Evolutionary conservation across 64 coral and sea anemone species (phyloP).

Genomic region (Actinia equina): DNA sequence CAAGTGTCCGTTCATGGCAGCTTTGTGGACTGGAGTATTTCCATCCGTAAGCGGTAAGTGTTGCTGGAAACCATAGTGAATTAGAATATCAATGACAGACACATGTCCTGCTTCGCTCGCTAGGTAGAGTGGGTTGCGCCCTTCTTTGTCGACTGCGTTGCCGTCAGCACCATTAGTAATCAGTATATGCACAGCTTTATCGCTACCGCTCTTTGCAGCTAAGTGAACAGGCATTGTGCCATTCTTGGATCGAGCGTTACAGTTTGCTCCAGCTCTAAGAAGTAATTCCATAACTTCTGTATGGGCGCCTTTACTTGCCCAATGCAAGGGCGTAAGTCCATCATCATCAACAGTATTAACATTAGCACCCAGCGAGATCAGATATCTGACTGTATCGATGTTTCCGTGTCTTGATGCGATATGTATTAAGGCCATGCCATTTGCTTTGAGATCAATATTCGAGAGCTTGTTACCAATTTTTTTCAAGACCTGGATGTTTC

Average conservation of each 20-base stretch:
- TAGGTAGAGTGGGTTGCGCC: conserved; percentile 69
- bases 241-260: conserved; percentile 52
- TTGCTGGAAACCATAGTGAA: conserved; percentile 71
- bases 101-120: conserved; percentile 87
- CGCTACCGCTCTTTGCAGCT: conserved; percentile 62
- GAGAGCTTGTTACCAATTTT: conserved; percentile 3
- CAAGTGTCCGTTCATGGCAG: conserved; percentile 80
- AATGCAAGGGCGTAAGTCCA: conserved; percentile 77
- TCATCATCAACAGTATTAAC: conserved; percentile 70
- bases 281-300: conserved; percentile 71
- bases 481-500: not conserved
- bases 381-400: conserved; percentile 69
- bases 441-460: conserved; percentile 59
- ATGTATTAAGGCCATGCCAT: conserved; percentile 95
- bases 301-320: conserved; percentile 80
- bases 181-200: conserved; percentile 65
- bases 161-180: conserved; percentile 60
- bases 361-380: conserved; percentile 75
- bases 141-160: conserved; percentile 70
- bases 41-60: conserved; percentile 65
- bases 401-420: conserved; percentile 92
- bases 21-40: conserved; percentile 78
- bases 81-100: conserved; percentile 72
- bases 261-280: conserved; percentile 59
- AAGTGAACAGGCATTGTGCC: conserved; percentile 71